Evolutionary conservation across 1,140 invertebrate genomes (phyloP).

Genomic region (Chlorops oryzae): DNA sequence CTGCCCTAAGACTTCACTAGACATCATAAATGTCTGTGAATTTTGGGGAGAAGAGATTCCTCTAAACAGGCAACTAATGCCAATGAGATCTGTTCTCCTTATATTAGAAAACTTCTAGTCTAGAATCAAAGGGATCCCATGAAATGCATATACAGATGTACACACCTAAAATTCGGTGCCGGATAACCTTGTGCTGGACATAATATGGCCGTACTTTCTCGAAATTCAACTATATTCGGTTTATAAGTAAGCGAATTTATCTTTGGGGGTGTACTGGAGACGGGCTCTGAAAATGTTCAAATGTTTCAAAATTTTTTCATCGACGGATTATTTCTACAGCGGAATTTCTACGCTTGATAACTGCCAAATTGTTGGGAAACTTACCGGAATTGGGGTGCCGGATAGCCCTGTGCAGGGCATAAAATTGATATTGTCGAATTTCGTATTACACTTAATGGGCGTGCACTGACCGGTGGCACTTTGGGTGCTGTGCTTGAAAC

Average conservation of each 20-base stretch:
- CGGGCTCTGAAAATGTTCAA: slow-evolving; percentile 49
- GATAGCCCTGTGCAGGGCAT: slow-evolving; percentile 36
- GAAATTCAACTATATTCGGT: slow-evolving; percentile 11
- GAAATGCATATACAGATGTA: too few relatives aligned
- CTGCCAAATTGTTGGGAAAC: slow-evolving; percentile 2
- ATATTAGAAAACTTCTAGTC: too few relatives aligned
- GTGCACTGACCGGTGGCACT: slow-evolving; percentile 47
- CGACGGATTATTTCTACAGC: too few relatives aligned
- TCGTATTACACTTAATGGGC: slow-evolving; percentile 27
- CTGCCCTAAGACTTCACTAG: too few relatives aligned
- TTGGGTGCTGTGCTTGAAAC: slow-evolving; percentile 52
- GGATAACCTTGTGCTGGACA: slow-evolving; percentile 38
- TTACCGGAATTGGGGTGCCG: slow-evolving; percentile 22
- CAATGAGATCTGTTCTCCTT: too few relatives aligned
- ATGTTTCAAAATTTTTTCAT: too few relatives aligned
- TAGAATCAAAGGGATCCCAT: too few relatives aligned
- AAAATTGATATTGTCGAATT: slow-evolving; percentile 24
- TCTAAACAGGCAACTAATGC: too few relatives aligned
- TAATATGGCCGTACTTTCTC: slow-evolving; percentile 20
- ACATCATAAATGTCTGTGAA: too few relatives aligned
- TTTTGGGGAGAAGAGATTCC: too few relatives aligned
- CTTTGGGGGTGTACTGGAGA: slow-evolving; percentile 50
- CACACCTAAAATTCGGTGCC: slow-evolving; percentile 23
- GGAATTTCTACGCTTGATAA: too few relatives aligned
- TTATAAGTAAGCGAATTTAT: slow-evolving; percentile 34